Percentiles rank a stretch among this genome's conserved stretches.
Evolutionary conservation across 2,113 vertebrate genomes (phyloP).

Genomic region (Electrona antarctica): DNA sequence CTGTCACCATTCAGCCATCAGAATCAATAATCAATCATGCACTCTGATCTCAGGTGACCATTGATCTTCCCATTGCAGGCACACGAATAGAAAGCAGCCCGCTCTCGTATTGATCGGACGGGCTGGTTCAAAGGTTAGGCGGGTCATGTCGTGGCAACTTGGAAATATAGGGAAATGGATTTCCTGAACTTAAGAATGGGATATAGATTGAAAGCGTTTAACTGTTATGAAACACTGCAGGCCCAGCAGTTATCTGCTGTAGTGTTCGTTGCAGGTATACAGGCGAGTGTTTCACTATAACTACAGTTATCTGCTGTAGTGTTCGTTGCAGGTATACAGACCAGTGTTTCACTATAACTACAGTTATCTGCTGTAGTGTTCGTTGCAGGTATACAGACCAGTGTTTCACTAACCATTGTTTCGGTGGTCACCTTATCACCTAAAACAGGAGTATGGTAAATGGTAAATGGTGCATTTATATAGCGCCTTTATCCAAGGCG

Average conservation of each 20-base stretch:
- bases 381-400: slow-evolving; percentile 6
- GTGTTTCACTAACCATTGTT: not conserved
- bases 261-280: not conserved
- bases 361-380: not conserved
- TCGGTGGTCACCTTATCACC: too few species aligned
- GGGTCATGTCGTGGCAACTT: slow-evolving; percentile 27
- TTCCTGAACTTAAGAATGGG: slow-evolving; percentile 3
- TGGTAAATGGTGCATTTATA: too few species aligned
- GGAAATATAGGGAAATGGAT: slow-evolving; percentile 43
- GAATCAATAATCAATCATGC: slow-evolving; percentile 38
- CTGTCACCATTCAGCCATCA: slow-evolving; percentile 29
- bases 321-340: slow-evolving; percentile 1
- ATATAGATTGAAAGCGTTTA: slow-evolving; percentile 32
- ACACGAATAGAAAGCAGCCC: slow-evolving; percentile 5
- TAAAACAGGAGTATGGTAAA: too few species aligned
- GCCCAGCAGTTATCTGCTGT: slow-evolving; percentile 1
- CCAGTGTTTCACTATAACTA: too few species aligned
- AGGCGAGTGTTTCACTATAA: slow-evolving; percentile 14
- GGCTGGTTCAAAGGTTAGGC: slow-evolving; percentile 50
- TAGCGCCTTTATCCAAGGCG: too few species aligned
- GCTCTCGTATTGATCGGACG: slow-evolving; percentile 47
- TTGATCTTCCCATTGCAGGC: slow-evolving; percentile 9
- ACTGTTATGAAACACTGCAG: slow-evolving; percentile 11
- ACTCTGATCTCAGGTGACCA: slow-evolving; percentile 20
- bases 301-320: not conserved